Base-by-base conservation (phyloP, 2,797 vertebrate genomes). In the Anguilla megastoma region DNA sequence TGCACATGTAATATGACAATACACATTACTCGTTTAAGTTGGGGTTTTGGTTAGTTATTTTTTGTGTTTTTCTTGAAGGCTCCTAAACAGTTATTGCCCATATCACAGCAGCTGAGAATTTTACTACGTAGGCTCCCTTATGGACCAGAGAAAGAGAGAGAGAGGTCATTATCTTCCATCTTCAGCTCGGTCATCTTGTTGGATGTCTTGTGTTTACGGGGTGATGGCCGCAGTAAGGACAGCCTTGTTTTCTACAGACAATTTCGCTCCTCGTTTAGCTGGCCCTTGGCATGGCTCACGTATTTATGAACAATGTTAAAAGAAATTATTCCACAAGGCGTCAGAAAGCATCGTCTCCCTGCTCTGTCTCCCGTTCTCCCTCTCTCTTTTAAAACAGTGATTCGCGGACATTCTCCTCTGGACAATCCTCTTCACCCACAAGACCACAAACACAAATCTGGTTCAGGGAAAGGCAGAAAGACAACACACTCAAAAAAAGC, bases 21-120 rank as follows among this genome's bases (percentile, higher is more conserved):
- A 60, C 84, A 79, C 71, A 48, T 89, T 89, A 90, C 92, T 92
- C 92, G 91, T 93, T 92, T 91, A 91, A 89, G 71, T 45, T 8
- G 14, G 52, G 69, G 85, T 36, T 33, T 82, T 91, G 87, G 90
- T 88, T 92, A 71, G 88, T 91, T 93, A 89, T 88, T 85, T 27
- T 74, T 7, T n/a, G 91, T 92, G 89, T 87, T 86, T 91, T 93
- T 92, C 91, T 88, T 93, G 91, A 93, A 94, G 94, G 91, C 52
- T 84, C 80, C 92, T 90, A 60, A 89, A 91, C 90, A 92, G 87
- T 80, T 89, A 90, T 91, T 91, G 91, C 92, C 89, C 91, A 92
- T 90, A 91, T 91, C 87, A 89, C 89, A 88, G 88, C 76, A 21
- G 88, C 88, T 27, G 69, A 87, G 89, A 91, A 88, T 86, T 60